Conservation (phyloP, 1,140 invertebrate genomes). For the Lamellibrachia luymesi region DNA sequence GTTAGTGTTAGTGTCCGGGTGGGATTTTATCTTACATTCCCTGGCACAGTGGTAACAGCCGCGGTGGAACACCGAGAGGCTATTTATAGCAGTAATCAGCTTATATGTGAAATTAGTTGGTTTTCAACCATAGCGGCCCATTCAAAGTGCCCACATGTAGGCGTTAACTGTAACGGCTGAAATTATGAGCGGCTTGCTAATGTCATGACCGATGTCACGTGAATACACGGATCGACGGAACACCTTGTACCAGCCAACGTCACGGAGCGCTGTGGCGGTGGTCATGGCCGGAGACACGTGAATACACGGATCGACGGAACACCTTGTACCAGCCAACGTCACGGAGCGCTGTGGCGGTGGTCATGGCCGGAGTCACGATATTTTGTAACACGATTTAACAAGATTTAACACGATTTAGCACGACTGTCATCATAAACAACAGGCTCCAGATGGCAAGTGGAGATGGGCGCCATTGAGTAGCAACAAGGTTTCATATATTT, state of each 20-base stretch:
- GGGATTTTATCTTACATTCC: not conserved
- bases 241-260: not conserved
- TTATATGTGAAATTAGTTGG: not conserved
- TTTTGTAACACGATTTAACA: not conserved
- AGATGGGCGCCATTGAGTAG: not conserved
- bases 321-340: not conserved
- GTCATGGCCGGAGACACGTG: too few relatives aligned
- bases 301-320: not conserved
- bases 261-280: not conserved
- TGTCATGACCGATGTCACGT: not conserved
- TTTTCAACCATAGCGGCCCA: not conserved
- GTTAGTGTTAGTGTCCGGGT: not conserved
- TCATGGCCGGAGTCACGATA: not conserved
- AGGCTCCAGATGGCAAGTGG: not conserved
- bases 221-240: not conserved
- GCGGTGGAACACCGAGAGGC: not conserved
- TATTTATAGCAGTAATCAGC: not conserved
- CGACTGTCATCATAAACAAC: not conserved
- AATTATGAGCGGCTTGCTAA: not conserved
- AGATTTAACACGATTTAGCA: not conserved
- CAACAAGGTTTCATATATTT: not conserved
- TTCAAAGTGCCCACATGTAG: not conserved
- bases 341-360: not conserved
- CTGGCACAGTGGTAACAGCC: too few relatives aligned
- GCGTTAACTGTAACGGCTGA: not conserved